Percentiles rank a stretch among this genome's conserved stretches.
phyloP scores from a whole-genome alignment of 2,797 vertebrate genomes.

The Gymnodraco acuticeps region DNA sequence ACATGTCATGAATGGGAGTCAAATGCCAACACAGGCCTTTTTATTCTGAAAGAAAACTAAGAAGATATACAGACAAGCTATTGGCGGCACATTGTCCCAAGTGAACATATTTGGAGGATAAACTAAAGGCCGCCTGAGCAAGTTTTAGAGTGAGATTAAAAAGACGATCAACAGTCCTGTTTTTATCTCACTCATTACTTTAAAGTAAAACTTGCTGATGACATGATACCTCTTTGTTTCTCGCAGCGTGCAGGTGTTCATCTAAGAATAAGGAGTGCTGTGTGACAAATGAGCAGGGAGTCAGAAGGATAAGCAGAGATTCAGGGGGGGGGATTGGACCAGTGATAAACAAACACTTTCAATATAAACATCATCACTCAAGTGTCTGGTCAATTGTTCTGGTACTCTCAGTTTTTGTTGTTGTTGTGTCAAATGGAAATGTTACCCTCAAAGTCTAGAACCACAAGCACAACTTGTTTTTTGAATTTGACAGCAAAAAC shows the following conservation, averaged over 20 bases:
- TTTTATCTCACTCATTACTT: constrained; percentile 3
- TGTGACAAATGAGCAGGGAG: too few species aligned
- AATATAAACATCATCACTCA: constrained; percentile 41
- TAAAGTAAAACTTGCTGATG: constrained; percentile 2
- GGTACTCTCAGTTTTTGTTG: background rate
- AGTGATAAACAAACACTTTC: too few species aligned
- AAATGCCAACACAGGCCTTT: constrained; percentile 1
- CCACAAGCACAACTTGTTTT: too few species aligned
- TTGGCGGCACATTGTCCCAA: background rate
- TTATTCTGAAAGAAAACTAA: constrained; percentile 19
- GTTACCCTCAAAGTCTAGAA: too few species aligned
- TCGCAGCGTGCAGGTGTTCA: background rate
- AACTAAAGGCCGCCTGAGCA: background rate
- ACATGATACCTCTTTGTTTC: constrained; percentile 17
- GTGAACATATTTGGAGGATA: constrained; percentile 7
- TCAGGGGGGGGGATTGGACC: background rate
- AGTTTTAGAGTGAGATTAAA: background rate
- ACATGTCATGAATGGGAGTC: constrained; percentile 15
- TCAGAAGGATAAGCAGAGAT: constrained; percentile 24
- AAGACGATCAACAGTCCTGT: background rate
- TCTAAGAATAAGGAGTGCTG: too few species aligned
- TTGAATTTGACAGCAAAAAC: too few species aligned
- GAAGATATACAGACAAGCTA: constrained; percentile 4
- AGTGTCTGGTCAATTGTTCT: constrained; percentile 18
- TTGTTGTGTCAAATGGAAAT: too few species aligned